Conservation (phyloP, 2,797 vertebrate genomes). For the Xerus rutilus region DNA sequence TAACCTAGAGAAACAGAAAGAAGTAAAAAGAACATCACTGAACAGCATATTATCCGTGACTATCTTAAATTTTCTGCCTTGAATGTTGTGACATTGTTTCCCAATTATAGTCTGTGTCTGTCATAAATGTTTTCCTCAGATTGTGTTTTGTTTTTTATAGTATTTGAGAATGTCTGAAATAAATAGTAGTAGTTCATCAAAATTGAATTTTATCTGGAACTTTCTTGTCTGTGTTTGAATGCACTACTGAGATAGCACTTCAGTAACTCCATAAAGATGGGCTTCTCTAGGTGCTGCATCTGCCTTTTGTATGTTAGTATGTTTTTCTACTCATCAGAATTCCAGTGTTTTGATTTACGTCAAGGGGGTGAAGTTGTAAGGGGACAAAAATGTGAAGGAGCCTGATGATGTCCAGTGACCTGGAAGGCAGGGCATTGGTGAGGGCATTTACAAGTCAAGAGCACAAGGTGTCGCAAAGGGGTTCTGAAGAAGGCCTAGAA, state of each 20-base stretch:
- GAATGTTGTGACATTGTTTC: not conserved
- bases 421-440: not conserved
- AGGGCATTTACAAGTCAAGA: not conserved
- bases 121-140: not conserved
- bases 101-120: not conserved
- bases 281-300: not conserved
- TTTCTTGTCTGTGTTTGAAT: not conserved
- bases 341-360: not conserved
- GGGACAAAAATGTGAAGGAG: not conserved
- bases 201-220: not conserved
- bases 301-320: not conserved
- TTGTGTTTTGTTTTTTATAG: not conserved
- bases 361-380: not conserved
- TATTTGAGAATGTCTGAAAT: constrained; percentile 20
- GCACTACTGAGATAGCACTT: too few species aligned
- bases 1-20: not conserved
- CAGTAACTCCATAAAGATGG: not conserved
- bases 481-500: not conserved
- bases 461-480: not conserved
- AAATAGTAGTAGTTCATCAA: not conserved
- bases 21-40: not conserved
- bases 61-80: not conserved
- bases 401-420: not conserved
- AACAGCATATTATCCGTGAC: not conserved
- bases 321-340: not conserved